Conservation (phyloP, 2,888 invertebrate genomes). For the Ypsolopha scabrella region DNA sequence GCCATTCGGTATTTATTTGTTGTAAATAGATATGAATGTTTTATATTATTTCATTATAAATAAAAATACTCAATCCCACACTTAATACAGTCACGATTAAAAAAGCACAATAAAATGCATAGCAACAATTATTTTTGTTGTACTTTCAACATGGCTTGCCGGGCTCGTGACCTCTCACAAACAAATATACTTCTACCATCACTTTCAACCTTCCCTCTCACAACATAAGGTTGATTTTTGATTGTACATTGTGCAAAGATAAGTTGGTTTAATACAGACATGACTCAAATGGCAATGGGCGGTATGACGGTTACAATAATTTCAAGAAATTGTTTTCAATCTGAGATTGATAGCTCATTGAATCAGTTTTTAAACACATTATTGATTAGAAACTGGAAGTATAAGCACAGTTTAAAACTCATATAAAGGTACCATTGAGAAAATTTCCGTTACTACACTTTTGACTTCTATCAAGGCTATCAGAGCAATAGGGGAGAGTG, state of each 20-base stretch:
- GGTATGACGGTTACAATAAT: neutral
- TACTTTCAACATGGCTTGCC: conserved; percentile 6
- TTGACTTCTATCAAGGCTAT: no score
- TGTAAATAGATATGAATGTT: no score
- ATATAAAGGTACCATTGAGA: no score
- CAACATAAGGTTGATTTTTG: neutral
- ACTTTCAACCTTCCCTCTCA: neutral
- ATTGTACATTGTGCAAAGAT: neutral
- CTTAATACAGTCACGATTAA: neutral
- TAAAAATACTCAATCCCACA: no score
- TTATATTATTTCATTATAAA: no score
- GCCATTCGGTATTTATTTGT: no score
- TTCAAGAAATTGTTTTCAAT: conserved; percentile 1
- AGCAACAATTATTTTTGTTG: conserved; percentile 11
- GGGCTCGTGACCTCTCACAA: neutral
- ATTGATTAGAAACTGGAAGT: neutral
- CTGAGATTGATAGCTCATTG: no score
- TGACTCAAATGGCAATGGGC: conserved; percentile 1
- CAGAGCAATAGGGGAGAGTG: no score
- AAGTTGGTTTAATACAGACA: neutral
- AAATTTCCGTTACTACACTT: no score
- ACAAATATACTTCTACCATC: neutral
- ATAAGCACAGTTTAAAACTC: no score
- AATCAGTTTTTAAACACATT: no score
- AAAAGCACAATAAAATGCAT: conserved; percentile 1